Evolutionary conservation across 2,888 invertebrate genomes (phyloP).

Genomic region (Thera obeliscata): DNA sequence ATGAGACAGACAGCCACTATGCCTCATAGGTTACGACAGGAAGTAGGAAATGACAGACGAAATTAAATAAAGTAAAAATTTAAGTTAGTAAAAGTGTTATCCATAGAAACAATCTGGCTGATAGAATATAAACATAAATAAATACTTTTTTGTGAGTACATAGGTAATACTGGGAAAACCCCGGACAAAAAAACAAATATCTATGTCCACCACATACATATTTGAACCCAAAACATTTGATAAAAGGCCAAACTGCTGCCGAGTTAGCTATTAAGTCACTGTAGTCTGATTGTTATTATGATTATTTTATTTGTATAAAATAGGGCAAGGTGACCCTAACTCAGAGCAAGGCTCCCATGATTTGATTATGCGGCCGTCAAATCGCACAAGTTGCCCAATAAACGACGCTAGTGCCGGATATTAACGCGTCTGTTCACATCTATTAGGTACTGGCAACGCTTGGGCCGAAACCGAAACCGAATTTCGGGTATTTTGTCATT

Average conservation of each 20-base stretch:
- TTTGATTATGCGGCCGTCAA: slow-evolving; percentile 42
- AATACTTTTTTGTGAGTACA: too few relatives aligned
- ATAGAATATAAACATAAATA: too few relatives aligned
- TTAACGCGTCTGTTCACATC: slow-evolving; percentile 28
- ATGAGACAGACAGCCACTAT: not conserved
- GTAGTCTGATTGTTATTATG: not conserved
- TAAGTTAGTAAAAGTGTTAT: too few relatives aligned
- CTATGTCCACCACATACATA: too few relatives aligned
- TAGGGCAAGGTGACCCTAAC: slow-evolving; percentile 18
- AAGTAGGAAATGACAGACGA: not conserved
- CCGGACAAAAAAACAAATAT: too few relatives aligned
- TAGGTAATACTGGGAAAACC: too few relatives aligned
- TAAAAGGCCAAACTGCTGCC: too few relatives aligned
- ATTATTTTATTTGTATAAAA: slow-evolving; percentile 14
- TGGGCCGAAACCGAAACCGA: slow-evolving; percentile 8
- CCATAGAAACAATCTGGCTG: too few relatives aligned
- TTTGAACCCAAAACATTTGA: too few relatives aligned
- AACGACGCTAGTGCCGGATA: slow-evolving; percentile 31
- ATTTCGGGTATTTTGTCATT: not conserved
- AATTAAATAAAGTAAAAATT: not conserved
- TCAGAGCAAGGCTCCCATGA: slow-evolving; percentile 31
- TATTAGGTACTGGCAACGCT: not conserved
- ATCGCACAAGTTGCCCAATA: slow-evolving; percentile 40
- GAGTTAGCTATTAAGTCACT: too few relatives aligned
- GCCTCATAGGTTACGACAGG: not conserved